Base-by-base conservation (phyloP, 1,140 invertebrate genomes). In the Bombus ignitus region DNA sequence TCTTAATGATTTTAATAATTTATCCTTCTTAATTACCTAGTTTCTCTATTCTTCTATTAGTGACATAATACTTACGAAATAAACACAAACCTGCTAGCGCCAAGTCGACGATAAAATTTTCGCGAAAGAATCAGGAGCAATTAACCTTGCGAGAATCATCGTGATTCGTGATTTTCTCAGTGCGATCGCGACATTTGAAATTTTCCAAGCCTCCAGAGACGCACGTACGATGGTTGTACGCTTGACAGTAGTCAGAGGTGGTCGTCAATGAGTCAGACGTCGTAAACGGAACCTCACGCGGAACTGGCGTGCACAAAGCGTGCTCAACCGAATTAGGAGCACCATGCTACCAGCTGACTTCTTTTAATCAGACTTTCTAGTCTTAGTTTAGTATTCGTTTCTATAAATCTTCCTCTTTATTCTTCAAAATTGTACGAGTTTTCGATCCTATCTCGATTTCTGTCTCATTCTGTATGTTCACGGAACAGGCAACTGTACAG, bases 241-340 rank as follows among this genome's bases (percentile, higher is more conserved):
- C 44, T 22, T 8, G 47, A 12, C 22, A 3, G 74, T 76, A 76
- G 74, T 35, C 74, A 39, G 42, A 76, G 74, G 35, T 39, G 39
- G 25, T 44, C 71, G 71, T 59, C 53, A 37, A 35, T 70, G 68
- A 70, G 37, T 70, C 68, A 57, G 74, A 13, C 74, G 22, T 59
- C 74, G 74, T 37, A 59, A 76, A 76, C 53, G 74, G 74, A 59
- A 59, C 37, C 53, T 59, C 74, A 76, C 74, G 74, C 37, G 74
- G 47, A 76, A 59, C 53, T 59, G n/a, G 32, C 74, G 74, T 76
- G 74, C 47, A 37, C 74, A 53, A 9, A 76, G 44, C 74, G 25
- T 76, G 74, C 57, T 76, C 47, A 28, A 35, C 74, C 44, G 74
- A 76, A 76, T 76, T 57, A 39, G 53, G 53, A 76, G n/a, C 74